phyloP scores from a whole-genome alignment of 2,797 vertebrate genomes.

The Champsocephalus esox region DNA sequence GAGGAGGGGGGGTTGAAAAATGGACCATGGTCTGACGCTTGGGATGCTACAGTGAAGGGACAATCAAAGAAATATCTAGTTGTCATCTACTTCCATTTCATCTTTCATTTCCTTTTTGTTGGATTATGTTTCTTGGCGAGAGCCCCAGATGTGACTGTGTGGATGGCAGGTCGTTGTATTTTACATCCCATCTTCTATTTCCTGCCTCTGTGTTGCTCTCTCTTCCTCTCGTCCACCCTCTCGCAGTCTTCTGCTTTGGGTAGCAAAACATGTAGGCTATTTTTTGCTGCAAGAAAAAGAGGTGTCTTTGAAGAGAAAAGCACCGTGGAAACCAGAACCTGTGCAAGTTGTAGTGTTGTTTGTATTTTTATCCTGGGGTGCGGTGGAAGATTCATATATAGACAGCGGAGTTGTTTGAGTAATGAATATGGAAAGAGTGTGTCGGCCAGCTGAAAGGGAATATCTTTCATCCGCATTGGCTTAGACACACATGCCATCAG shows the following conservation, averaged over 20 bases:
- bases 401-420: conserved; percentile 62
- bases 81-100: conserved; percentile 49
- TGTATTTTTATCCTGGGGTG: conserved; percentile 19
- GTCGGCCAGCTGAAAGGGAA: conserved; percentile 65
- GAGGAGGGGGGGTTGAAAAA: conserved; percentile 22
- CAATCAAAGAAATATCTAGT: conserved; percentile 52
- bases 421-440: conserved; percentile 74
- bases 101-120: conserved; percentile 21
- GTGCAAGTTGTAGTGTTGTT: conserved; percentile 41
- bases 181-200: conserved; percentile 62
- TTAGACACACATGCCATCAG: conserved; percentile 81
- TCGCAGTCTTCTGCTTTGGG: conserved; percentile 78
- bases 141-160: conserved; percentile 73
- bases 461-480: conserved; percentile 82
- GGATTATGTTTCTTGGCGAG: conserved; percentile 79
- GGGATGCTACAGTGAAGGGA: conserved; percentile 68
- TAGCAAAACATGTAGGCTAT: conserved; percentile 80
- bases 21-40: conserved; percentile 72
- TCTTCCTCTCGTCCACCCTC: conserved; percentile 68
- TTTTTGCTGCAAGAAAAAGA: conserved; percentile 60
- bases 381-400: conserved; percentile 44
- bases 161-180: conserved; percentile 75
- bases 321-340: conserved; percentile 29
- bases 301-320: conserved; percentile 54
- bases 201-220: conserved; percentile 58